These are phyloP conservation scores for Thysanoteuthis rhombus DNA, from an alignment of 2,888 invertebrate genomes.

Conservation along the genomic window DNA sequence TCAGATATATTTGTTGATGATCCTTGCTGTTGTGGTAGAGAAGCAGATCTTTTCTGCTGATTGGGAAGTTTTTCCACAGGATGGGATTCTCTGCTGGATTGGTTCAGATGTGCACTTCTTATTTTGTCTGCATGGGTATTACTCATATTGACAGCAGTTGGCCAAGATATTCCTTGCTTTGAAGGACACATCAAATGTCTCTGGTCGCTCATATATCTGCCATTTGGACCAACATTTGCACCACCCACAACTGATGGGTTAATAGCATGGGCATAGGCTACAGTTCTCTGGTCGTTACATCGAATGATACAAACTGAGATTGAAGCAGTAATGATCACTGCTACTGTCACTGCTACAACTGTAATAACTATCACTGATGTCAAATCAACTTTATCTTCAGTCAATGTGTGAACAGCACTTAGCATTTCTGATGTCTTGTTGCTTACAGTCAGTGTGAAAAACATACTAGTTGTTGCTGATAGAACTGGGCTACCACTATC, in stretches of 20 bases:
- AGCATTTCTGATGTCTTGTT: neutral
- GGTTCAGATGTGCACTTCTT: neutral
- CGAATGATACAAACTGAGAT: neutral
- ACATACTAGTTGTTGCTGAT: constrained; percentile 12
- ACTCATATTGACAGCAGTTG: neutral
- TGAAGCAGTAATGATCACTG: neutral
- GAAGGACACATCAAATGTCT: neutral
- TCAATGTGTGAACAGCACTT: neutral
- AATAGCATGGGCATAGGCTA: neutral
- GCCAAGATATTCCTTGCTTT: neutral
- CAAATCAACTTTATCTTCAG: constrained; percentile 12
- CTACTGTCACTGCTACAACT: neutral
- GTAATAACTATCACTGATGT: neutral
- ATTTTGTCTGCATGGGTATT: neutral
- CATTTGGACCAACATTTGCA: neutral
- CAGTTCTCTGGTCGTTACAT: neutral
- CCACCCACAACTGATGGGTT: neutral
- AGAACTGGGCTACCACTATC: neutral
- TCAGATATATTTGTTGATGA: neutral
- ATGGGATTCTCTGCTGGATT: neutral
- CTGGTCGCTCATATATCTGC: neutral
- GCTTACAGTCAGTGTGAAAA: neutral
- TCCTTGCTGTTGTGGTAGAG: neutral
- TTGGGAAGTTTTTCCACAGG: neutral
- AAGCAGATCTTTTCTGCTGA: neutral